phyloP scores from a whole-genome alignment of 2,888 invertebrate genomes.

The Epirrhoe tristata region DNA sequence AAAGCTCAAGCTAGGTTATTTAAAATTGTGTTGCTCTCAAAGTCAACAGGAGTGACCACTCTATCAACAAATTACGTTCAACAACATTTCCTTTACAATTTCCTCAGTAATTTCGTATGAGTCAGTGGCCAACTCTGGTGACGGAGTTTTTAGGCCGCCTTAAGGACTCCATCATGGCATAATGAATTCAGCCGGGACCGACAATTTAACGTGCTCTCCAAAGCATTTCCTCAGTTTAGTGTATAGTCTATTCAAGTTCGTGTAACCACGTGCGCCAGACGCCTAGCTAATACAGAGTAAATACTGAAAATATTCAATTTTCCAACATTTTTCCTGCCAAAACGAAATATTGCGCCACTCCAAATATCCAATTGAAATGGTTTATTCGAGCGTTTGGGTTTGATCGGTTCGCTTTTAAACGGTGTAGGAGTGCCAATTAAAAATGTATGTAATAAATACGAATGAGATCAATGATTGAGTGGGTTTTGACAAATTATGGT shows the following conservation, averaged over 20 bases:
- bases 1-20: too few relatives aligned
- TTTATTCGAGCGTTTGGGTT: constrained; percentile 12
- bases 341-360: constrained; percentile 23
- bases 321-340: constrained; percentile 27
- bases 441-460: background rate
- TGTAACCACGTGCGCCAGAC: constrained; percentile 31
- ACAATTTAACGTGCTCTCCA: too few relatives aligned
- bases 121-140: too few relatives aligned
- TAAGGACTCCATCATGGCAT: too few relatives aligned
- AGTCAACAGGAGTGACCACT: too few relatives aligned
- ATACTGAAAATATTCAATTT: constrained; percentile 31
- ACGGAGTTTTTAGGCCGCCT: too few relatives aligned
- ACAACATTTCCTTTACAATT: background rate
- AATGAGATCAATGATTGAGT: background rate
- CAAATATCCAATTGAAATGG: constrained; percentile 25
- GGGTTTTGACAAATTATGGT: background rate
- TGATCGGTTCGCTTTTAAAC: constrained; percentile 17
- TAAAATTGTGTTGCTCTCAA: too few relatives aligned
- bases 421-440: constrained; percentile 6
- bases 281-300: constrained; percentile 28
- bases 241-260: background rate
- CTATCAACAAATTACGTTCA: background rate
- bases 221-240: background rate
- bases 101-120: too few relatives aligned
- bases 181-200: too few relatives aligned